Conservation (phyloP, 1,140 invertebrate genomes). For the Maconellicoccus hirsutus region DNA sequence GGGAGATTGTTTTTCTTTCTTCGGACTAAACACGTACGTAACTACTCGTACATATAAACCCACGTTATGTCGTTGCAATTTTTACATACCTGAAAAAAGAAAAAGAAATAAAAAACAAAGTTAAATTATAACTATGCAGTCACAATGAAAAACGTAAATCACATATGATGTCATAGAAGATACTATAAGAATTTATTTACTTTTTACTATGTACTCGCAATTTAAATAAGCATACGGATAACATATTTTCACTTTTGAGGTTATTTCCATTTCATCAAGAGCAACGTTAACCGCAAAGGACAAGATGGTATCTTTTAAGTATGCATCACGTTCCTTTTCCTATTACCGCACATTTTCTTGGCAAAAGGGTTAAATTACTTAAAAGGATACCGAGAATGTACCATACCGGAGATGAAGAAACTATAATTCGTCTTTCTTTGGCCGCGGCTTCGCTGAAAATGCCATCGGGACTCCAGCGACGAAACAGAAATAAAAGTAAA, state of each 20-base stretch:
- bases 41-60: too few relatives aligned
- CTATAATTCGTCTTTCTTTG: constrained; percentile 19
- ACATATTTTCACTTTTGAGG: constrained; percentile 1
- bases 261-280: constrained; percentile 11
- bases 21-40: too few relatives aligned
- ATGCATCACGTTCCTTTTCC: constrained; percentile 1
- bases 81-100: background rate
- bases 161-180: too few relatives aligned
- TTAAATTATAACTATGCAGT: too few relatives aligned
- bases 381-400: constrained; percentile 14
- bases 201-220: too few relatives aligned
- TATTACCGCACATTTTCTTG: constrained; percentile 12
- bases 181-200: too few relatives aligned
- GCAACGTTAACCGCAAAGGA: constrained; percentile 9
- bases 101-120: background rate
- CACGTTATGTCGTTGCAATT: too few relatives aligned
- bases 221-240: too few relatives aligned
- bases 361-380: constrained; percentile 13
- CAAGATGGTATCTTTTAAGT: constrained; percentile 7
- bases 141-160: too few relatives aligned
- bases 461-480: constrained; percentile 12
- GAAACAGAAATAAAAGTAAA: constrained; percentile 13
- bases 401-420: constrained; percentile 19
- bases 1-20: too few relatives aligned
- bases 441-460: constrained; percentile 6